Evolutionary conservation across 2,797 vertebrate species (phyloP).

Genomic region (Calcarius lapponicus): DNA sequence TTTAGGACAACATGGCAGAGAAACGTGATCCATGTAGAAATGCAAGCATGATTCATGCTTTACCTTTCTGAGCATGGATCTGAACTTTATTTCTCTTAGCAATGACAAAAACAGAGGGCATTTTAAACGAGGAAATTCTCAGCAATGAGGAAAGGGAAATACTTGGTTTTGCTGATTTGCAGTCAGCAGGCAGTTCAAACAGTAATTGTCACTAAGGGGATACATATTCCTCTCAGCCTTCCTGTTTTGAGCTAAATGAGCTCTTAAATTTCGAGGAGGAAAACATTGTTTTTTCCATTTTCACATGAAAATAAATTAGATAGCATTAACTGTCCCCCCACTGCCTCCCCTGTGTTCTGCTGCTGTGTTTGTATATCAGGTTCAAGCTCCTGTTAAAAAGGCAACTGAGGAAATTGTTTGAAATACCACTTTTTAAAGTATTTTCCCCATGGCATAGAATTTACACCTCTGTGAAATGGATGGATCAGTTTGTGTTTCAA

Average conservation of each 20-base stretch:
- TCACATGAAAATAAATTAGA: neutral
- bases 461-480: accelerated
- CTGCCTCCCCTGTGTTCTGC: neutral
- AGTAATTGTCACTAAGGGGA: neutral
- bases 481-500: neutral
- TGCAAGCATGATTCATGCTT: neutral
- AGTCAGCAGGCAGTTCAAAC: neutral
- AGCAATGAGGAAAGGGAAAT: neutral
- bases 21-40: neutral
- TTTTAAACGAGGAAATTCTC: neutral
- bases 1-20: neutral
- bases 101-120: neutral
- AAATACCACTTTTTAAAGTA: neutral
- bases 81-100: neutral
- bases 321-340: neutral
- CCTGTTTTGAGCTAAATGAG: neutral
- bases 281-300: neutral
- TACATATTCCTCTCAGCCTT: neutral
- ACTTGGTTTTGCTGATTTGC: neutral
- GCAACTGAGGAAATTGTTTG: neutral
- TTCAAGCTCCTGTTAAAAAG: neutral
- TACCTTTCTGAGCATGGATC: neutral
- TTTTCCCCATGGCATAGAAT: neutral
- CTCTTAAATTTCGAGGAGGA: neutral
- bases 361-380: neutral